Evolutionary conservation across 2,113 vertebrate genomes (phyloP).

Genomic region (Pelusios castaneus): DNA sequence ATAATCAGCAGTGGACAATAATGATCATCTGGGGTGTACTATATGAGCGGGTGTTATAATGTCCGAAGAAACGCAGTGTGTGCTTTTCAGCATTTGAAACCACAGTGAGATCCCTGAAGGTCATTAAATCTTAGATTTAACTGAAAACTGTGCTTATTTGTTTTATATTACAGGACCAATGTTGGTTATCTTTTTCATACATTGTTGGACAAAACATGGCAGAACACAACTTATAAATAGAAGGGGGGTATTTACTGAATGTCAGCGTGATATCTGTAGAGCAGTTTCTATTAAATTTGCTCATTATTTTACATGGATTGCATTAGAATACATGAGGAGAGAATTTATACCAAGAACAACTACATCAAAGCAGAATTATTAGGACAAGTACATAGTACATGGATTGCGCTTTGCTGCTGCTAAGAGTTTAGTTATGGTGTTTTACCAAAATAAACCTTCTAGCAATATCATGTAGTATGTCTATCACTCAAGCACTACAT

Average conservation of each 20-base stretch:
- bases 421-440: neutral
- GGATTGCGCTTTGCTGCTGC: neutral
- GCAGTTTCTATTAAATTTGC: neutral
- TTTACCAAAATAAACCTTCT: neutral
- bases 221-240: neutral
- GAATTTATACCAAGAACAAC: slow-evolving; percentile 23
- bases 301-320: neutral
- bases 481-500: neutral
- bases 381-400: neutral
- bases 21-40: neutral
- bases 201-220: neutral
- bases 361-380: slow-evolving; percentile 7
- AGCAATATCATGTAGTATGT: neutral
- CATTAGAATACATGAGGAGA: neutral
- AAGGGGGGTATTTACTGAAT: slow-evolving; percentile 6
- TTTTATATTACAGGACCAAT: neutral
- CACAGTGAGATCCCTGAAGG: neutral
- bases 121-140: slow-evolving; percentile 15
- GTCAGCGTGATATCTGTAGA: neutral
- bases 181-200: neutral
- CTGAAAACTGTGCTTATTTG: neutral
- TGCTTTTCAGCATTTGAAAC: neutral
- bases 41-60: neutral
- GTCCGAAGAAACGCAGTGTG: neutral
- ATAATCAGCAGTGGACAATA: slow-evolving; percentile 19